Base-by-base conservation (phyloP, 2,888 invertebrate genomes). In the Dichetophora obliterata region DNA sequence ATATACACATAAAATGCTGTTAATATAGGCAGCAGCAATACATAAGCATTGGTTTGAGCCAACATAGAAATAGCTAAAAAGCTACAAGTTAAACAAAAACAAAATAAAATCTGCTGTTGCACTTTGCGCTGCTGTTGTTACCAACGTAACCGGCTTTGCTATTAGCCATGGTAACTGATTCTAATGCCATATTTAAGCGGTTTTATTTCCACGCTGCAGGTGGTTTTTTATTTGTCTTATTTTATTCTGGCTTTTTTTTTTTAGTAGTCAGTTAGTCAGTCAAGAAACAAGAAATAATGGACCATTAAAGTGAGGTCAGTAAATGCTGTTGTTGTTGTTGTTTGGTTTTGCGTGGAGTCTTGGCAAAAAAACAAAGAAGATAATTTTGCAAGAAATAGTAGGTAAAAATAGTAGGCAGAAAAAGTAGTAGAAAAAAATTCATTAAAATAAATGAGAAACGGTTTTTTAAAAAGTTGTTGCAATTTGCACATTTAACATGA, bases 141-240 rank as follows among this genome's bases (percentile, higher is more conserved):
- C 22, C 2, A 22, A 19, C 27, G 48, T 24, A 11, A 16, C 50
- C 16, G 19, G 16, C 27, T 52, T n/a, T 4, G 66, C 27, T 22
- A 68, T 68, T 68, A 68, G 54, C 54, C 61, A 73, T 48, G 63
- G 50, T 66, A 74, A 66, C 65, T 66, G 66, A 52, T 54, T 74
- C 59, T 74, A 74, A 74, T 74, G 54, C 74, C 74, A 74, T 22
- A 48, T 66, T 66, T 66, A 74, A 74, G 65, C 74, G 54, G 52
- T 52, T 74, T n/a, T 37, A 74, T 54, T 74, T 74, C 19, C 63
- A 54, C 74, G 74, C 65, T 74, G 66, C 74, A 74, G 74, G 74
- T 74, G 74, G 54, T 59, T 72, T 48, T 50, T 61, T 43, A 11
- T 14, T 43, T 43, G 11, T 43, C 1, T 11, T 14, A 3, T 43